Evolutionary conservation across 2,113 vertebrate genomes (phyloP), one percentile per base, ranked within the genome.

Genomic region (Echinops telfairi): DNA sequence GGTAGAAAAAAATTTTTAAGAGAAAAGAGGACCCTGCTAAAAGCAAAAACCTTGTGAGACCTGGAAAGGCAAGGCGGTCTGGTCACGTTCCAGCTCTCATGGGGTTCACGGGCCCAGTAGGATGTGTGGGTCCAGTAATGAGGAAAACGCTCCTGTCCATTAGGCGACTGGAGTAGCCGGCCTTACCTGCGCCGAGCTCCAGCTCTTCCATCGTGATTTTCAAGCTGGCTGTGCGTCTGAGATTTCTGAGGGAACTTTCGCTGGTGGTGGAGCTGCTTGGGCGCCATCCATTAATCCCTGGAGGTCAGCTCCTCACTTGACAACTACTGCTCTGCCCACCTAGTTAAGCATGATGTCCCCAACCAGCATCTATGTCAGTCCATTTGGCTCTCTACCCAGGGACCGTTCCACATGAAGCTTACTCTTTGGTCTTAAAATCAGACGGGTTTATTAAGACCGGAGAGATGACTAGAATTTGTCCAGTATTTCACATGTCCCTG

Each of bases 401-500:
- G 29, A 70, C 25, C 12, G 82, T 86, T 70, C 70, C 76, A 76
- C 68, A 68, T 22, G 11, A 82, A 7, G 40, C 7, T 36, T 17
- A 62, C n/a, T 93, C 43, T 43, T 84, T 36, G 47, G 66, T 82
- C 38, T 75, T 75, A 94, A 68, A 86, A 82, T 40, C 58, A 82
- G 76, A 29, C 38, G 43, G 66, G 22, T 36, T 40, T 40, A 16
- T 16, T 36, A 19, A 14, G 75, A 38, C 76, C 81, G 25, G 7
- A 78, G 23, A 88, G 77, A 25, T 40, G 40, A 40, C 40, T 40
- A 38, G 36, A 68, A 83, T 91, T 76, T 38, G n/a, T 88, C 77
- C 60, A 78, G 31, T 47, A 78, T 68, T 47, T 43, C 38, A 57
- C 6, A 17, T 36, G 76, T 87, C 38, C 4, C 27, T 40, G 23